phyloP scores from a whole-genome alignment of 2,113 vertebrate genomes.

The Greenwoodochromis staneri region DNA sequence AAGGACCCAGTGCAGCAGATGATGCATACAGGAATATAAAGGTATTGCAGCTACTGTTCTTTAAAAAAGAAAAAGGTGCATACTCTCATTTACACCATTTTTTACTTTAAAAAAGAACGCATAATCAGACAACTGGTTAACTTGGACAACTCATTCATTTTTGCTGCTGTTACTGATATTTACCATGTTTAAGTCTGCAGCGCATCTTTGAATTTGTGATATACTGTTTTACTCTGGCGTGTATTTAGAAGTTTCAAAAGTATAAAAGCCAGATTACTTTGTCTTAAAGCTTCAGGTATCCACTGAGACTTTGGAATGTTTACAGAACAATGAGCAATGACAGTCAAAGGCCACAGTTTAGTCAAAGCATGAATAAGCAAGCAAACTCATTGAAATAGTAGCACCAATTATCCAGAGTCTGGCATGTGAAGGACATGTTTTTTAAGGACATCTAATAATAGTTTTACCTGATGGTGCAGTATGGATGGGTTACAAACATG shows the following conservation, averaged over 20 bases:
- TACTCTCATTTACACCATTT: neutral
- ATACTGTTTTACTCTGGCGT: neutral
- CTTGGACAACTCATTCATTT: neutral
- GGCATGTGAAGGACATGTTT: neutral
- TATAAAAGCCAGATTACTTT: neutral
- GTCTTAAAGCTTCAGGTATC: neutral
- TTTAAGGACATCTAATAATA: neutral
- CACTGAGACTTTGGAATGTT: neutral
- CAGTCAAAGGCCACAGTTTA: neutral
- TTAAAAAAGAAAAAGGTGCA: neutral
- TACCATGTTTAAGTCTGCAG: neutral
- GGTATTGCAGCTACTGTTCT: neutral
- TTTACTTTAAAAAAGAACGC: neutral
- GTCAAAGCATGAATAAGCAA: neutral
- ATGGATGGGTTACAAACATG: neutral
- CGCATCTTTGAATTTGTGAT: neutral
- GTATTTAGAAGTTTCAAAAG: neutral
- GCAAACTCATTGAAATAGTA: neutral
- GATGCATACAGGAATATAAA: neutral
- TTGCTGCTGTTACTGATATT: neutral
- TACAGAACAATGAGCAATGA: neutral
- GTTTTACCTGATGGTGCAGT: neutral
- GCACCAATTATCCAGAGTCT: neutral
- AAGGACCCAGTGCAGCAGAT: neutral
- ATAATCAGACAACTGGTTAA: neutral